Conservation (phyloP, 2,888 invertebrate species). For the Diaphora mendica region DNA sequence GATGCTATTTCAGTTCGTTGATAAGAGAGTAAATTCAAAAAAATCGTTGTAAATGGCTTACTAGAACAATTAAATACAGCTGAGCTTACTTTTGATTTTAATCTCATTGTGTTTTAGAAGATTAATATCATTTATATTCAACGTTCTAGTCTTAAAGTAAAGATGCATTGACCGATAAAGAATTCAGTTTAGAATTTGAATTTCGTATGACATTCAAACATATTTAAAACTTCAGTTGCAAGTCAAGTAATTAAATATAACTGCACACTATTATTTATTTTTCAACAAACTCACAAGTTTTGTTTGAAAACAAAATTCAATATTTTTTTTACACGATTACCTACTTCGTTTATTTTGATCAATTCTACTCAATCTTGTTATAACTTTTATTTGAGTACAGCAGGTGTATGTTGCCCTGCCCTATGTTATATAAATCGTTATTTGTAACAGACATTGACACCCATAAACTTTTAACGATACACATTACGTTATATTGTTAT, state of each 20-base stretch:
- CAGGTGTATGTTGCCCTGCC: not conserved
- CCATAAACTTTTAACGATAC: conserved; percentile 3
- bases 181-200: not conserved
- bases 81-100: not conserved
- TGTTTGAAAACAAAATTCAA: not conserved
- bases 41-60: not conserved
- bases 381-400: not conserved
- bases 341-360: too few relatives aligned
- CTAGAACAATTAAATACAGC: not conserved
- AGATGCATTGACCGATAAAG: not conserved
- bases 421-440: not conserved
- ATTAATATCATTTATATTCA: not conserved
- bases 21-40: too few relatives aligned
- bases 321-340: not conserved
- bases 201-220: not conserved
- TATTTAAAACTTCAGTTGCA: not conserved
- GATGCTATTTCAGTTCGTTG: too few relatives aligned
- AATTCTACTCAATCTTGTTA: not conserved
- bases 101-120: not conserved
- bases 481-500: not conserved
- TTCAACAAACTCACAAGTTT: not conserved
- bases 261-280: not conserved
- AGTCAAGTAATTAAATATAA: not conserved
- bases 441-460: conserved; percentile 2
- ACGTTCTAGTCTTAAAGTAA: not conserved